Percentiles rank a stretch among this genome's conserved stretches.
Evolutionary conservation across 2,113 vertebrate species (phyloP).

Genomic region (Eubucco bourcierii): DNA sequence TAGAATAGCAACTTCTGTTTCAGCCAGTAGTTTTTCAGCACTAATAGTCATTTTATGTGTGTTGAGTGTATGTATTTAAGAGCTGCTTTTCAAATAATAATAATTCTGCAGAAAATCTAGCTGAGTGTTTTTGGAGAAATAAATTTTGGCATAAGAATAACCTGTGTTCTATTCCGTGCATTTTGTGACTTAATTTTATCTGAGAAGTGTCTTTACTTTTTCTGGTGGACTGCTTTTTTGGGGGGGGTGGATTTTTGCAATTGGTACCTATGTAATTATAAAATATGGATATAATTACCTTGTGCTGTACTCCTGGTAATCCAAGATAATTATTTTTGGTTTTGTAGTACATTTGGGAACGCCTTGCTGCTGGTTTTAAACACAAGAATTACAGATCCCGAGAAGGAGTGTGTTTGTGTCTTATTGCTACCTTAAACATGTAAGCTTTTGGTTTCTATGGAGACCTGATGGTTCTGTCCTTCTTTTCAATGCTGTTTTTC

Average conservation of each 20-base stretch:
- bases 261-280: background rate
- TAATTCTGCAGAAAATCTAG: too few species aligned
- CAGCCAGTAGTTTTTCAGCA: background rate
- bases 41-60: background rate
- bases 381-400: slow-evolving; percentile 97
- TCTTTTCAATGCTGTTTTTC: background rate
- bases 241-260: background rate
- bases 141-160: background rate
- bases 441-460: slow-evolving; percentile 79
- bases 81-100: background rate
- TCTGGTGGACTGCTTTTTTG: background rate
- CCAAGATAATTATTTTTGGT: slow-evolving; percentile 55
- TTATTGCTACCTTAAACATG: slow-evolving; percentile 88
- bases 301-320: slow-evolving; percentile 10
- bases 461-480: background rate
- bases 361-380: slow-evolving; percentile 89
- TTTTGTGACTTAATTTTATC: background rate
- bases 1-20: background rate
- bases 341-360: slow-evolving; percentile 91
- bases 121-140: background rate
- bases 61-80: background rate
- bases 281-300: background rate
- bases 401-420: slow-evolving; percentile 92
- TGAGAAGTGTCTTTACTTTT: background rate
- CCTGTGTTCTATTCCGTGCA: background rate